Base-by-base conservation (phyloP, 2,888 invertebrate genomes). In the Keiferia lycopersicella region DNA sequence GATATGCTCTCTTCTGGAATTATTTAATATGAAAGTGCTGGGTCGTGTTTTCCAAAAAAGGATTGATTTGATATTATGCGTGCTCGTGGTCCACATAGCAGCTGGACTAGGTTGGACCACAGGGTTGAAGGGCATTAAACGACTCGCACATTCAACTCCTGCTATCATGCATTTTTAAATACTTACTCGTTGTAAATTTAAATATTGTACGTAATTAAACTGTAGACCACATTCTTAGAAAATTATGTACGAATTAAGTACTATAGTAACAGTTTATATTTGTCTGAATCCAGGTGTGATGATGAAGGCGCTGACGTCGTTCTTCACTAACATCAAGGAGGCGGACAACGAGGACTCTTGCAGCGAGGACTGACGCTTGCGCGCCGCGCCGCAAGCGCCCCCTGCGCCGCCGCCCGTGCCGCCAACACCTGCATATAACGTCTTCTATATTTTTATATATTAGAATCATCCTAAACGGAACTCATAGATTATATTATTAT, bases 241-340 rank as follows among this genome's bases (percentile, higher is more conserved):
- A 26, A 6, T 26, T 26, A 6, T 26, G 26, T 4, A 26, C n/a
- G n/a, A n/a, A n/a, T 2, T 56, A 16, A 56, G 26, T 56, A 20
- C 10, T 14, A n/a, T 2, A 41, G 41, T n/a, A 7, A 48, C 18
- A 7, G 16, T 16, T 4, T n/a, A 14, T 2, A 18, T 56, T 38
- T 39, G 20, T 39, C 12, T 53, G 18, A 20, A 68, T 69, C 48
- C 75, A 94, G 95, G 95, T 72, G 94, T 96, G 51, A 95, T 96
- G 75, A 82, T 95, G 73, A 94, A 94, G 83, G 94, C 95, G 73
- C 92, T 96, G 68, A 94, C 94, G 65, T 94, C 94, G 71, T 95
- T 96, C 91, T 95, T 95, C 87, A 94, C 94, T 60, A 93, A 93
- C 79, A 90, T 96, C 72, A 93, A 93, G 78, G 95, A 95, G 83